Evolutionary conservation across 2,797 vertebrate genomes (phyloP).

Genomic region (Heliangelus exortis): DNA sequence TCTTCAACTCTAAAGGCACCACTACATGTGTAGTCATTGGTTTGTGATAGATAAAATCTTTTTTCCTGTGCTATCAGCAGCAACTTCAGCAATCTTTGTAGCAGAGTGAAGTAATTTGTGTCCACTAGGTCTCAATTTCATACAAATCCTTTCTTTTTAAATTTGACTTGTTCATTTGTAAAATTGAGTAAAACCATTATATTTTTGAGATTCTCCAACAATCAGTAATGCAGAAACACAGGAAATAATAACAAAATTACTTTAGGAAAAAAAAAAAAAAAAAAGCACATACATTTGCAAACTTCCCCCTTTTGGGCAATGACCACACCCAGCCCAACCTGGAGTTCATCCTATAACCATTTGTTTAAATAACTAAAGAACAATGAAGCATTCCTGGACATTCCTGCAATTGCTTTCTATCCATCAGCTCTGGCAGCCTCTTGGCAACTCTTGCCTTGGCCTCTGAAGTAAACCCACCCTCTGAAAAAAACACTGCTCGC

Average conservation of each 20-base stretch:
- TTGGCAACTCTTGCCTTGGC: slow-evolving; percentile 18
- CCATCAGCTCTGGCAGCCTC: slow-evolving; percentile 50
- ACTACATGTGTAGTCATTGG: not conserved
- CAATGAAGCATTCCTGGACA: slow-evolving; percentile 31
- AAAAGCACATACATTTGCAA: not conserved
- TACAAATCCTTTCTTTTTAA: not conserved
- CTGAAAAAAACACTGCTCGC: not conserved
- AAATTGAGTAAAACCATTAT: not conserved
- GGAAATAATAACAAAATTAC: not conserved
- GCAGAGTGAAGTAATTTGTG: not conserved
- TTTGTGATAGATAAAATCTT: not conserved
- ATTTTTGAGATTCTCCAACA: not conserved
- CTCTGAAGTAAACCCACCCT: slow-evolving; percentile 25
- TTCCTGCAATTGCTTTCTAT: slow-evolving; percentile 27
- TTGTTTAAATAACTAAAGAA: slow-evolving; percentile 21
- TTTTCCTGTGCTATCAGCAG: not conserved
- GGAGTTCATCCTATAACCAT: not conserved
- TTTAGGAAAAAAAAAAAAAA: not conserved
- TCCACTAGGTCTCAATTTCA: not conserved
- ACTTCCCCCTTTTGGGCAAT: not conserved
- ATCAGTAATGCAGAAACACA: not conserved
- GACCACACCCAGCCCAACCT: not conserved
- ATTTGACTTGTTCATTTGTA: rapidly evolving
- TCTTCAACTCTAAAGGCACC: not conserved
- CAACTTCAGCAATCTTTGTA: not conserved